phyloP scores from a whole-genome alignment of 2,888 invertebrate genomes.

The Pterobdella sp. region DNA sequence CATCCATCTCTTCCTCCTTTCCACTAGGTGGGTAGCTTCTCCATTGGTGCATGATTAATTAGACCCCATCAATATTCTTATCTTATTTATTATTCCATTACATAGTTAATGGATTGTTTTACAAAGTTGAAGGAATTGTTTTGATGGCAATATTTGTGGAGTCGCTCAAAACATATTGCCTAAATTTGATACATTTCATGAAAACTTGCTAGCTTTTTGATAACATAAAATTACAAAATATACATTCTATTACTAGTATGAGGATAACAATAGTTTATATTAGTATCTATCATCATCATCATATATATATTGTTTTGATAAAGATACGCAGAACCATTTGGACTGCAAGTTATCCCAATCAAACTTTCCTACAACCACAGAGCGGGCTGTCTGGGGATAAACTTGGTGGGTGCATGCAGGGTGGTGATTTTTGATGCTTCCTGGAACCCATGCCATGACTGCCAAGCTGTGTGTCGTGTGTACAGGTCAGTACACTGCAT shows the following conservation, averaged over 20 bases:
- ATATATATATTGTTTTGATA: too few relatives aligned
- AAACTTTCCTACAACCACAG: constrained; percentile 50
- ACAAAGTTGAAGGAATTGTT: too few relatives aligned
- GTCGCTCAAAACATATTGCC: too few relatives aligned
- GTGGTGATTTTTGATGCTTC: constrained; percentile 97
- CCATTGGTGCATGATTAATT: background rate
- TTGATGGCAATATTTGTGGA: too few relatives aligned
- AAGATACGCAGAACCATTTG: background rate
- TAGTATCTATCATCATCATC: too few relatives aligned
- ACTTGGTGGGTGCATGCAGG: constrained; percentile 90
- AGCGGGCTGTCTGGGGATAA: constrained; percentile 92
- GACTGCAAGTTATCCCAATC: background rate
- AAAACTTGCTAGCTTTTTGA: too few relatives aligned
- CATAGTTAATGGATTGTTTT: too few relatives aligned
- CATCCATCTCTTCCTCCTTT: constrained; percentile 83
- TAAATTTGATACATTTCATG: too few relatives aligned
- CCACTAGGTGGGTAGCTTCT: constrained; percentile 59
- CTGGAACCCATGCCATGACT: constrained; percentile 97
- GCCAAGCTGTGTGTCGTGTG: constrained; percentile 82
- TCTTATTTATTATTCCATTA: background rate
- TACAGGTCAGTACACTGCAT: constrained; percentile 55
- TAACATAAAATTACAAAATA: background rate
- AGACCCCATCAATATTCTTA: background rate
- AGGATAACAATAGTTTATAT: background rate
- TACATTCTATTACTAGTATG: background rate